Evolutionary conservation across 1,140 invertebrate species (phyloP).

Genomic region (Neodiprion lecontei): DNA sequence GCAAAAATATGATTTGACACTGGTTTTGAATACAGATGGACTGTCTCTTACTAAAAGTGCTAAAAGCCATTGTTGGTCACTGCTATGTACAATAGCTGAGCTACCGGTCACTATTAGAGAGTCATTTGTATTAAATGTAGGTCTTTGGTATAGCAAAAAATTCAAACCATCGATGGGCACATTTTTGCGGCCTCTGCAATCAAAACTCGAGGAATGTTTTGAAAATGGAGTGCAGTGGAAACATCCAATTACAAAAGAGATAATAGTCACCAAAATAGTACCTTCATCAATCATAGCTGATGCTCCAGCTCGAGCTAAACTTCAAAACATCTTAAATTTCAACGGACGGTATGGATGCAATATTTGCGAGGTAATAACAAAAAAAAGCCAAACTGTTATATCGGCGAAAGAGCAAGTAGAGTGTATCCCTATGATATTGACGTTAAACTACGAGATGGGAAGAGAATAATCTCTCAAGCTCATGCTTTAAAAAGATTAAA

Average conservation of each 20-base stretch:
- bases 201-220: constrained; percentile 28
- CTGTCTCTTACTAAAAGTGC: constrained; percentile 23
- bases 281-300: constrained; percentile 34
- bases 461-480: constrained; percentile 27
- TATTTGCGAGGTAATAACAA: constrained; percentile 33
- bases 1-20: constrained; percentile 23
- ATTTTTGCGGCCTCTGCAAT: constrained; percentile 32
- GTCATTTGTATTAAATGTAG: constrained; percentile 23
- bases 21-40: constrained; percentile 28
- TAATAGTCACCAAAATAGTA: constrained; percentile 25
- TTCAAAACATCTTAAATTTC: constrained; percentile 38
- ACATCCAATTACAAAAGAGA: constrained; percentile 28
- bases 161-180: constrained; percentile 27
- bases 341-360: constrained; percentile 33
- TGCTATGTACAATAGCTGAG: constrained; percentile 24
- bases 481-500: constrained; percentile 20
- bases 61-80: constrained; percentile 21
- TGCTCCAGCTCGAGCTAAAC: constrained; percentile 36
- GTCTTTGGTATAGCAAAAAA: constrained; percentile 27
- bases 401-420: constrained; percentile 23
- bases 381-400: neutral
- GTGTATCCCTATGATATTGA: constrained; percentile 27
- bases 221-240: constrained; percentile 32
- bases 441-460: constrained; percentile 23
- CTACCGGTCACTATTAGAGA: constrained; percentile 26